Percentiles rank a stretch among this genome's conserved stretches.
Conservation (phyloP, 1,140 invertebrate genomes). For the Parapsyche elsis region DNA sequence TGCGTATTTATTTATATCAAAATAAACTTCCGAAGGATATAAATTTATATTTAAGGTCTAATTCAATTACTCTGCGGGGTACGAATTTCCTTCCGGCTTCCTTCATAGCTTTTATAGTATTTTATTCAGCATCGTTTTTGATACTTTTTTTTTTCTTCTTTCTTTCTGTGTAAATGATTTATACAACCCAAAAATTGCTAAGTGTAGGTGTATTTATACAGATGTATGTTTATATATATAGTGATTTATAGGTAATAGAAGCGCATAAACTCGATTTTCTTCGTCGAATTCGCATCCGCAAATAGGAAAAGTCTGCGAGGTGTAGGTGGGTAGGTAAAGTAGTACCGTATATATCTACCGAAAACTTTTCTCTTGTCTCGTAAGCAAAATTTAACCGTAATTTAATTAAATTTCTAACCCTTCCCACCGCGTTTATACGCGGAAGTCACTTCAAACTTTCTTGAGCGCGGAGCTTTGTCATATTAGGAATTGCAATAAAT, state of each 20-base stretch:
- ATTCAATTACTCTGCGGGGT: slow-evolving; percentile 22
- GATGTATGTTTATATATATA: too few species aligned
- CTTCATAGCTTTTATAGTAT: slow-evolving; percentile 23
- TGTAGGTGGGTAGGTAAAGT: not conserved
- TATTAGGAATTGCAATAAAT: slow-evolving; percentile 24
- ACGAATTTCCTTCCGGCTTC: slow-evolving; percentile 31
- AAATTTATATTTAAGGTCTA: slow-evolving; percentile 32
- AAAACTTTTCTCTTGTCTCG: slow-evolving; percentile 33
- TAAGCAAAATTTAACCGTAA: slow-evolving; percentile 27
- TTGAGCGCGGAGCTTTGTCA: slow-evolving; percentile 1
- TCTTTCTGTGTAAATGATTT: slow-evolving; percentile 21
- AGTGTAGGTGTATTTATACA: not conserved
- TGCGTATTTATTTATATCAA: slow-evolving; percentile 24
- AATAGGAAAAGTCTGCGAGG: slow-evolving; percentile 25
- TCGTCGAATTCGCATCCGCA: not conserved
- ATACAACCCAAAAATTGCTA: not conserved
- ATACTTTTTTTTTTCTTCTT: not conserved
- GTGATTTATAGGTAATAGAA: not conserved
- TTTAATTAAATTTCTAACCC: slow-evolving; percentile 31
- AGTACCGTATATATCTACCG: too few species aligned
- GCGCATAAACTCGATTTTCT: slow-evolving; percentile 9
- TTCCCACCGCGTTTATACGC: not conserved
- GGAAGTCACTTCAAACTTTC: slow-evolving; percentile 10
- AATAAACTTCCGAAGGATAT: slow-evolving; percentile 29
- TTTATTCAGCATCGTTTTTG: not conserved